Conservation (phyloP, 2,113 vertebrate genomes). For the Odontophorus gujanensis region DNA sequence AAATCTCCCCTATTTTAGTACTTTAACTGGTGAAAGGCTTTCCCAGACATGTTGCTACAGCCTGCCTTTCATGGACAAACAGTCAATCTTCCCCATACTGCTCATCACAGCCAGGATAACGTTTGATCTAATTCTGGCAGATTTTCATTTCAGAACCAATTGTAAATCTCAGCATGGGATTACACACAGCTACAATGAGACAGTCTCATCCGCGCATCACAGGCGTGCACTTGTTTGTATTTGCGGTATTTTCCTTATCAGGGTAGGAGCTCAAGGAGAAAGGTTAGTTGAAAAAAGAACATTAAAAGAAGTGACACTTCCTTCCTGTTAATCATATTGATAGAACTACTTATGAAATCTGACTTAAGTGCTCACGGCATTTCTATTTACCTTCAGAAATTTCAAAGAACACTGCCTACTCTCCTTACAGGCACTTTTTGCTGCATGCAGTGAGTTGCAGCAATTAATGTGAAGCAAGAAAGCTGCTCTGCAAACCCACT, state of each 20-base stretch:
- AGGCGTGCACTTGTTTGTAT: slow-evolving; percentile 40
- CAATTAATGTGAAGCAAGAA: slow-evolving; percentile 73
- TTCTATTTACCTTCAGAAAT: slow-evolving; percentile 58
- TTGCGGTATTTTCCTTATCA: slow-evolving; percentile 30
- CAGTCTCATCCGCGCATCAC: slow-evolving; percentile 21
- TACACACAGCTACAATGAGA: slow-evolving; percentile 64
- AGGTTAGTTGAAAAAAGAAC: slow-evolving; percentile 47
- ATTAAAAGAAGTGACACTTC: slow-evolving; percentile 48
- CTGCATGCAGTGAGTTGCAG: slow-evolving; percentile 5
- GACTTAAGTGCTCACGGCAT: slow-evolving; percentile 39
- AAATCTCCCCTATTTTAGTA: neutral
- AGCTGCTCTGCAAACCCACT: slow-evolving; percentile 63
- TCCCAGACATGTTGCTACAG: neutral
- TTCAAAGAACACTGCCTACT: neutral
- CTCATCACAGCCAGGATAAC: slow-evolving; percentile 56
- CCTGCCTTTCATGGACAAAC: slow-evolving; percentile 49
- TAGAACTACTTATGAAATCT: slow-evolving; percentile 41
- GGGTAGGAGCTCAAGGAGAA: slow-evolving; percentile 24
- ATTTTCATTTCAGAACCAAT: slow-evolving; percentile 76
- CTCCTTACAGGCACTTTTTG: slow-evolving; percentile 32
- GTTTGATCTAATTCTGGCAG: slow-evolving; percentile 69
- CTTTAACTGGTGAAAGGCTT: neutral
- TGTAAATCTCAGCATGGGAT: slow-evolving; percentile 73
- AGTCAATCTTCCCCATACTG: slow-evolving; percentile 47
- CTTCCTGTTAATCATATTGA: slow-evolving; percentile 20